Evolutionary conservation across 1,140 invertebrate species (phyloP).

Genomic region (Paraescarpia echinospica): DNA sequence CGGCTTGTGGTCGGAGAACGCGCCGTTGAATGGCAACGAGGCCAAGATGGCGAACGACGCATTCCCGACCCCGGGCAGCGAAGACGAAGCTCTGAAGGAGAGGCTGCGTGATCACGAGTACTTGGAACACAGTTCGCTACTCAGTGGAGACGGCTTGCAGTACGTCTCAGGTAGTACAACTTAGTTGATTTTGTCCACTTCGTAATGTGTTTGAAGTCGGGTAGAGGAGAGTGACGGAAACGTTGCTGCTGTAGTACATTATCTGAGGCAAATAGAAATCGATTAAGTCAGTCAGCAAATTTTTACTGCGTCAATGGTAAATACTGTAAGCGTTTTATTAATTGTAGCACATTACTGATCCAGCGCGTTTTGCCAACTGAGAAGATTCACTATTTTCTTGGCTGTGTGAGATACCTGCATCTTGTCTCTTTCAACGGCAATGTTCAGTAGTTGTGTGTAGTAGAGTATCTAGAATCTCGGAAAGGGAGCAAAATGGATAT

Average conservation of each 20-base stretch:
- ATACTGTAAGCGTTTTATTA: not conserved
- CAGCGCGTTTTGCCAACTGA: not conserved
- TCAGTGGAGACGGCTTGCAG: conserved; percentile 12
- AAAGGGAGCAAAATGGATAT: no score
- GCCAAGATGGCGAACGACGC: not conserved
- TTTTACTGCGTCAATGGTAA: not conserved
- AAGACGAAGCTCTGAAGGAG: not conserved
- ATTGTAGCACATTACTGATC: no score
- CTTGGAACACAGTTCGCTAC: conserved; percentile 6
- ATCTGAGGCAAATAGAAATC: no score
- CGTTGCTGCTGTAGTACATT: no score
- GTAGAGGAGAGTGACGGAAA: no score
- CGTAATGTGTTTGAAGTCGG: not conserved
- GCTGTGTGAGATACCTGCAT: no score
- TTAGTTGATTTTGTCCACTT: not conserved
- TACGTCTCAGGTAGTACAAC: conserved; percentile 19
- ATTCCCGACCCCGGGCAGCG: not conserved
- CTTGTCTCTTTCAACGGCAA: no score
- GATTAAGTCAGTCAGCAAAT: not conserved
- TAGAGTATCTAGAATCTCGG: no score
- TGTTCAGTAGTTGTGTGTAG: no score
- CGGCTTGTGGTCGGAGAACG: not conserved
- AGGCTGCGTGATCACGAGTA: conserved; percentile 17
- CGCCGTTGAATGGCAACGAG: not conserved
- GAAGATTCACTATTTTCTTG: no score